phyloP scores from a whole-genome alignment of 1,140 invertebrate genomes.

The Drosophila rhopaloa region DNA sequence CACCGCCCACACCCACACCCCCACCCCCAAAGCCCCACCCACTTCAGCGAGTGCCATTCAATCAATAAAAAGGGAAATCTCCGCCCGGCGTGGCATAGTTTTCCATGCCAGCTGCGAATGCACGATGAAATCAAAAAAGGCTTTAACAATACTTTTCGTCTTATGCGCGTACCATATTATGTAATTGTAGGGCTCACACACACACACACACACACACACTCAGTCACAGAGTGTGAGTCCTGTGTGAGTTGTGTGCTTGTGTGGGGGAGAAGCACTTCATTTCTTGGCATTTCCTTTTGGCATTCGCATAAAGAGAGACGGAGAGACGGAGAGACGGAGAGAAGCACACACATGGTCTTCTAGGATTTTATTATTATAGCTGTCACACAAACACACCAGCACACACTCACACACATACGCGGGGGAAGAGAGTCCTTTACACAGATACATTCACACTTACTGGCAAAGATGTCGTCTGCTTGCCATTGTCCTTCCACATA shows the following conservation, averaged over 20 bases:
- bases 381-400: conserved; percentile 34
- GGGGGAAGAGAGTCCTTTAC: not conserved
- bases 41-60: conserved; percentile 2
- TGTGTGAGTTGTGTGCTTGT: conserved; percentile 9
- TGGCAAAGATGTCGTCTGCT: conserved; percentile 57
- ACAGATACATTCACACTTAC: conserved; percentile 22
- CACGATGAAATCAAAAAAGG: conserved; percentile 55
- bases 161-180: conserved; percentile 79
- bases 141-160: conserved; percentile 68
- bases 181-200: conserved; percentile 70
- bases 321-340: conserved; percentile 1
- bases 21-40: not conserved
- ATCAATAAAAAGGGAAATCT: conserved; percentile 44
- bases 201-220: conserved; percentile 13
- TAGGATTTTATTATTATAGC: conserved; percentile 77
- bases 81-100: conserved; percentile 45
- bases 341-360: conserved; percentile 50
- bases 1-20: not conserved
- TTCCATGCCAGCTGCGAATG: conserved; percentile 22
- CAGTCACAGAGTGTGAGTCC: not conserved
- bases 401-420: conserved; percentile 9
- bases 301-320: conserved; percentile 26
- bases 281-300: conserved; percentile 76
- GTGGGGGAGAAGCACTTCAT: conserved; percentile 69
- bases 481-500: conserved; percentile 63